Evolutionary conservation across 2,888 invertebrate genomes (phyloP).

Genomic region (Orchesellides sinensis): DNA sequence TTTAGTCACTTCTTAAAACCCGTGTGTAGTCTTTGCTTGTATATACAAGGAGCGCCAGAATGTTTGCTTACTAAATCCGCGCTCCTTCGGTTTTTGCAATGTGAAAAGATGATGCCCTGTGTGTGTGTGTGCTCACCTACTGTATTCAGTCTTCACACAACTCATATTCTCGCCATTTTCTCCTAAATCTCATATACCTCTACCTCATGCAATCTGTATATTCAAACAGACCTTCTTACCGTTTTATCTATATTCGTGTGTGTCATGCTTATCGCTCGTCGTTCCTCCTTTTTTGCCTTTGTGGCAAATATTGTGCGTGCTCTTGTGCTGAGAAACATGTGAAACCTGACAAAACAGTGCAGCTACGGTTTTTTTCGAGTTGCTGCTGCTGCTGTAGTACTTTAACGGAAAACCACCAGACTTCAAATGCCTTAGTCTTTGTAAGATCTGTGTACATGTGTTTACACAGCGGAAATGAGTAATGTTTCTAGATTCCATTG

Average conservation of each 20-base stretch:
- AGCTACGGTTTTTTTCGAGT: not conserved
- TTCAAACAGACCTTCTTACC: no score
- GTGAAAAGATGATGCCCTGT: no score
- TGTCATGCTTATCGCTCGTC: no score
- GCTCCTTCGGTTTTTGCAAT: not conserved
- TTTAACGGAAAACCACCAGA: not conserved
- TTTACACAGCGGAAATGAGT: constrained; percentile 65
- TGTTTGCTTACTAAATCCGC: constrained; percentile 62
- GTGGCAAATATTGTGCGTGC: not conserved
- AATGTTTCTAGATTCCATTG: constrained; percentile 56
- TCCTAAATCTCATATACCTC: no score
- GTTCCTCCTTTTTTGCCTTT: not conserved
- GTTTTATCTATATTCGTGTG: no score
- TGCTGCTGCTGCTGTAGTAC: not conserved
- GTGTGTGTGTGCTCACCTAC: no score
- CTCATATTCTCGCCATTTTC: not conserved
- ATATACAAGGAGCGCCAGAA: constrained; percentile 21
- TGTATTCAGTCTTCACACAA: not conserved
- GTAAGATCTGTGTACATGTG: constrained; percentile 21
- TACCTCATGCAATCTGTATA: no score
- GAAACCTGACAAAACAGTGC: not conserved
- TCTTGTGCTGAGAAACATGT: not conserved
- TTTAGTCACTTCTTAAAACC: constrained; percentile 44
- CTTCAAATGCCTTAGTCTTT: not conserved
- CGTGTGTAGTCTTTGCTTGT: constrained; percentile 21